phyloP scores from a whole-genome alignment of 2,113 vertebrate species.

The Scomber colias region DNA sequence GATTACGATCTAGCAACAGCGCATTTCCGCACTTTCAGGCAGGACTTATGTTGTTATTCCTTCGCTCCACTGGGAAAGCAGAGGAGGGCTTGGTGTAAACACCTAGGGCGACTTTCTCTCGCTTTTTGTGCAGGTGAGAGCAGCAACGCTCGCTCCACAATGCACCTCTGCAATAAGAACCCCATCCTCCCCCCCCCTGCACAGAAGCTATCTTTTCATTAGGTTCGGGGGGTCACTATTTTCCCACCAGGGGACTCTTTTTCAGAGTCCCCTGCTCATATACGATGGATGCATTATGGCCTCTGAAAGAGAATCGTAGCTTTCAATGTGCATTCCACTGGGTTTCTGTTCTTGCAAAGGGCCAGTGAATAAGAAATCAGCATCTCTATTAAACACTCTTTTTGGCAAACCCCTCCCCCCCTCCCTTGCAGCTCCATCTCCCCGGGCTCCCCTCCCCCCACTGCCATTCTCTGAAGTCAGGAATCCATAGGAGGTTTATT shows the following conservation, averaged over 20 bases:
- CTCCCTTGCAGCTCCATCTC: constrained; percentile 37
- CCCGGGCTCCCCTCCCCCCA: constrained; percentile 45
- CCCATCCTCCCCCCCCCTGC: neutral
- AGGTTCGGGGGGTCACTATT: constrained; percentile 89
- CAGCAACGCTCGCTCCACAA: constrained; percentile 40
- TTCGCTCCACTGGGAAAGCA: constrained; percentile 76
- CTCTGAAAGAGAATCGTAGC: constrained; percentile 86
- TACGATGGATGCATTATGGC: constrained; percentile 84
- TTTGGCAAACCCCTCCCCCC: constrained; percentile 53
- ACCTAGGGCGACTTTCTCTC: constrained; percentile 61
- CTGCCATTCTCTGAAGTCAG: constrained; percentile 75
- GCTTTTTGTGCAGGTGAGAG: constrained; percentile 77
- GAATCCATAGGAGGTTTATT: constrained; percentile 84
- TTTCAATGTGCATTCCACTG: constrained; percentile 78
- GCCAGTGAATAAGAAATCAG: constrained; percentile 85
- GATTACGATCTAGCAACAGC: constrained; percentile 82
- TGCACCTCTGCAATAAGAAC: constrained; percentile 52
- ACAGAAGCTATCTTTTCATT: constrained; percentile 75
- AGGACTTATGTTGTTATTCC: constrained; percentile 78
- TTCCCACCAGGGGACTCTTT: constrained; percentile 91
- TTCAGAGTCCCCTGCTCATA: constrained; percentile 81
- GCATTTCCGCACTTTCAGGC: constrained; percentile 69
- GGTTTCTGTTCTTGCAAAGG: constrained; percentile 75
- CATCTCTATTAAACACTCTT: constrained; percentile 84
- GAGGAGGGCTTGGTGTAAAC: constrained; percentile 80